phyloP scores from a whole-genome alignment of 2,888 invertebrate genomes.

The Corythucha ciliata region DNA sequence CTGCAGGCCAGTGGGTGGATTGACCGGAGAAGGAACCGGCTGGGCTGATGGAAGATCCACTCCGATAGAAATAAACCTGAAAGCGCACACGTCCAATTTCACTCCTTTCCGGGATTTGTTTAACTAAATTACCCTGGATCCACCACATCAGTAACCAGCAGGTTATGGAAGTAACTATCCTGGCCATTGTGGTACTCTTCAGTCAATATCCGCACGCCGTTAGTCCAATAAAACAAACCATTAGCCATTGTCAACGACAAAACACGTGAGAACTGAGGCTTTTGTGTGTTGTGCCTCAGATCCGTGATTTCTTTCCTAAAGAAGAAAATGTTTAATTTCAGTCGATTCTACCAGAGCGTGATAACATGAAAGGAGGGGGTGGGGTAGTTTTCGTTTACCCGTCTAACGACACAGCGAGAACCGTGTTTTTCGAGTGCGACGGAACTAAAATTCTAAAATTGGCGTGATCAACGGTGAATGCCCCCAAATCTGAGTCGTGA shows the following conservation, averaged over 20 bases:
- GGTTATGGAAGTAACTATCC: conserved; percentile 65
- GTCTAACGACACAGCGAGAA: conserved; percentile 70
- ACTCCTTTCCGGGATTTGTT: too few species aligned
- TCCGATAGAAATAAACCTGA: conserved; percentile 39
- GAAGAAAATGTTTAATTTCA: conserved; percentile 2
- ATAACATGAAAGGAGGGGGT: neutral
- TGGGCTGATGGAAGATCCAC: conserved; percentile 61
- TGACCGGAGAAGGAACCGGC: conserved; percentile 68
- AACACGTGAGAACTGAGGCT: conserved; percentile 63
- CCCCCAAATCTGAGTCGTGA: conserved; percentile 58
- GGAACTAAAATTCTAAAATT: conserved; percentile 72
- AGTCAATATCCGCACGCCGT: conserved; percentile 62
- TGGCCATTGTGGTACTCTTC: conserved; percentile 66
- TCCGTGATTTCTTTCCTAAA: conserved; percentile 58
- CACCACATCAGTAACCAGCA: conserved; percentile 40
- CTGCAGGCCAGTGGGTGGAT: conserved; percentile 68
- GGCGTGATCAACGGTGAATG: conserved; percentile 72
- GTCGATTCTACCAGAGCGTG: neutral
- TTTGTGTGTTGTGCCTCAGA: conserved; percentile 63
- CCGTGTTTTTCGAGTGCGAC: conserved; percentile 62
- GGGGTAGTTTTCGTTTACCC: conserved; percentile 48
- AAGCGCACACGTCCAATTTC: neutral
- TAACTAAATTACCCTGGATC: conserved; percentile 23
- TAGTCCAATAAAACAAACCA: conserved; percentile 78
- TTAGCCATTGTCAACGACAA: conserved; percentile 65